Conservation (phyloP, 2,888 invertebrate species). For the Tipula helvola region DNA sequence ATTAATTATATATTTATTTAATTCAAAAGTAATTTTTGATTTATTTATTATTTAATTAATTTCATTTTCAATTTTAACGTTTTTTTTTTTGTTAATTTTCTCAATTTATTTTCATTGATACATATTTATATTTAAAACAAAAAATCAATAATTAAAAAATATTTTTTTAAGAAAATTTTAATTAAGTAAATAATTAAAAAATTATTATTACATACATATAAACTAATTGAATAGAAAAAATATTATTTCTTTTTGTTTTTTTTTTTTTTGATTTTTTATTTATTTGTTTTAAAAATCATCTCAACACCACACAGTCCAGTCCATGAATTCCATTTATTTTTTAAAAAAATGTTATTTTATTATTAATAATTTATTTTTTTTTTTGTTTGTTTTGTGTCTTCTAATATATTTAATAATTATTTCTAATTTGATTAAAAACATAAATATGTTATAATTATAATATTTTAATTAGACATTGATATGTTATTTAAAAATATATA, state of each 20-base stretch:
- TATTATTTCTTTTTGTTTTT: neutral
- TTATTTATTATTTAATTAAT: neutral
- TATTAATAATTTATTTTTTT: neutral
- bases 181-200: neutral
- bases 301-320: neutral
- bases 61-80: neutral
- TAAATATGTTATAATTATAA: neutral
- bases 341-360: neutral
- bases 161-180: neutral
- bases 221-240: slow-evolving; percentile 4
- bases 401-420: neutral
- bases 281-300: neutral
- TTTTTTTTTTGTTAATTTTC: neutral
- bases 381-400: neutral
- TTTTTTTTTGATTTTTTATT: neutral
- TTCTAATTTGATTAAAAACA: slow-evolving; percentile 4
- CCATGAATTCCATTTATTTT: neutral
- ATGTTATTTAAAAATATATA: neutral
- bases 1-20: neutral
- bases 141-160: neutral
- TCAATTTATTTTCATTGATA: neutral
- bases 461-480: neutral
- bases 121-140: neutral
- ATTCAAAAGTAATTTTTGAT: neutral
- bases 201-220: neutral